Conservation (phyloP, 2,797 vertebrate genomes). For the Rhinophrynus dorsalis region DNA sequence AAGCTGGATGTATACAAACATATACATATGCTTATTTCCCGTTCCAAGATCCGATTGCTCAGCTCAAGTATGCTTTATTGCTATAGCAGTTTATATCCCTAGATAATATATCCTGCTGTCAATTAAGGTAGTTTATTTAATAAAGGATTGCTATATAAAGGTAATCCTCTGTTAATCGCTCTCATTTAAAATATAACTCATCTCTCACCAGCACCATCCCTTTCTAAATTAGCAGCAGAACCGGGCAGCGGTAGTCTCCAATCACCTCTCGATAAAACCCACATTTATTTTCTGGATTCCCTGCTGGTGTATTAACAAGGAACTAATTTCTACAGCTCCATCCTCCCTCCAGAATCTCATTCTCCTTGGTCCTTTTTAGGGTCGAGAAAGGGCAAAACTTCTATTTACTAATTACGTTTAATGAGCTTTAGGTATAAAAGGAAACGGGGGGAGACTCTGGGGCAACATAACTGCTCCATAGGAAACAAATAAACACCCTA, state of each 20-base stretch:
- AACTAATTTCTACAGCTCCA: neutral
- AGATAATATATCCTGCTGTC: neutral
- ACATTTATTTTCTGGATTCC: neutral
- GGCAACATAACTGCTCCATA: no score
- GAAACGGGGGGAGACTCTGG: no score
- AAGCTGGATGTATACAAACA: neutral
- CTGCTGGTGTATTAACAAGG: neutral
- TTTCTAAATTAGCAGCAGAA: constrained; percentile 56
- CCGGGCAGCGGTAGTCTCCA: neutral
- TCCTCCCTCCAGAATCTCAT: neutral
- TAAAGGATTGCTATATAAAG: constrained; percentile 34
- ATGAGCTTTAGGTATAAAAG: no score
- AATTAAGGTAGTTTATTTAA: constrained; percentile 53
- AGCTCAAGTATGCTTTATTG: neutral
- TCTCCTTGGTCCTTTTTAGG: neutral
- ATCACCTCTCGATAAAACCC: neutral
- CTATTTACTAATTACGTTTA: neutral
- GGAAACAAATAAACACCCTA: no score
- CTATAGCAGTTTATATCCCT: neutral
- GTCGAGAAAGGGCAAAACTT: neutral
- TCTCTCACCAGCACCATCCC: constrained; percentile 54
- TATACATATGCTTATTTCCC: neutral
- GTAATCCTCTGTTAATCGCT: constrained; percentile 54
- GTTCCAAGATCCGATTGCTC: neutral
- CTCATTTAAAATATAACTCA: constrained; percentile 58